phyloP scores from a whole-genome alignment of 2,113 vertebrate genomes.

The Pachypanchax playfairii region DNA sequence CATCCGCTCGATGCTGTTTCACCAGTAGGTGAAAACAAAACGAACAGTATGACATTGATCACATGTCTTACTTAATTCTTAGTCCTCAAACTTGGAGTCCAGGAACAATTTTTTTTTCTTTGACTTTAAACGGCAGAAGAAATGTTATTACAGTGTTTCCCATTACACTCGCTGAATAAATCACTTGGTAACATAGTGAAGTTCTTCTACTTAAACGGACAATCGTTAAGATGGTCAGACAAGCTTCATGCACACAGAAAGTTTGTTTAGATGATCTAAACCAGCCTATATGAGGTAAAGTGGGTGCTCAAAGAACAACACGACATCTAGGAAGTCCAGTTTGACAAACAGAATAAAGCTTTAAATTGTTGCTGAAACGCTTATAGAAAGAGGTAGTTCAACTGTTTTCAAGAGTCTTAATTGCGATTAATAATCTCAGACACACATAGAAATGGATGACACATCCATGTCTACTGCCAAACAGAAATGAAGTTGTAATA shows the following conservation, averaged over 20 bases:
- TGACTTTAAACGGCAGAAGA: conserved; percentile 18
- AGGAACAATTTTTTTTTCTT: conserved; percentile 9
- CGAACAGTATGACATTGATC: conserved; percentile 41
- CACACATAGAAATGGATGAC: too few species aligned
- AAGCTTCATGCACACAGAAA: background rate
- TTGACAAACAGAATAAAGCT: background rate
- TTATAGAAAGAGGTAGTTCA: background rate
- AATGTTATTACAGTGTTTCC: conserved; percentile 9
- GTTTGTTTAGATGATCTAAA: conserved; percentile 16
- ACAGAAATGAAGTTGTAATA: too few species aligned
- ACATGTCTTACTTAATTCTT: conserved; percentile 27
- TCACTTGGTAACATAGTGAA: background rate
- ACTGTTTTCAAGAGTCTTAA: background rate
- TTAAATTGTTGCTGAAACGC: background rate
- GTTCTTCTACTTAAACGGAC: too few species aligned
- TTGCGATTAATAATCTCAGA: too few species aligned
- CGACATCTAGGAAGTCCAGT: conserved; percentile 17
- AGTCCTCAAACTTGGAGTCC: conserved; percentile 18
- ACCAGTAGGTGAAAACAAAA: conserved; percentile 60
- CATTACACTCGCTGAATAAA: conserved; percentile 1
- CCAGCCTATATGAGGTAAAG: background rate
- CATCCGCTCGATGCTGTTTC: conserved; percentile 23
- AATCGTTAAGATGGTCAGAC: background rate
- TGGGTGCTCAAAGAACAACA: background rate
- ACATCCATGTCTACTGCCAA: too few species aligned